These are phyloP conservation scores for Sciurus vulgaris DNA, from an alignment of 2,797 vertebrate species.

Conservation along the genomic window DNA sequence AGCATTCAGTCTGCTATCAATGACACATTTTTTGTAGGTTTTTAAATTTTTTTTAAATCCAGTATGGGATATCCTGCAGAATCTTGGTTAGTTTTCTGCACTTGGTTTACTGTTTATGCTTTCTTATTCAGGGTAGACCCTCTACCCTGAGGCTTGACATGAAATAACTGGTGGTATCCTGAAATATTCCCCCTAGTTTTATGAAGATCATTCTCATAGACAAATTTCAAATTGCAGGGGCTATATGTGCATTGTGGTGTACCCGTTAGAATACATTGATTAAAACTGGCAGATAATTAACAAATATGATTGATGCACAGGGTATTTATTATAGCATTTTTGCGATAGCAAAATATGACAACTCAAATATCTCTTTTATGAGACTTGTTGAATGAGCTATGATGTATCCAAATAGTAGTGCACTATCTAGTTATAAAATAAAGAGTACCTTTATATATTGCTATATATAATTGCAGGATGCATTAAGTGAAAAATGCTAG, in stretches of 20 bases:
- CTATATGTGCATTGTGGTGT: not conserved
- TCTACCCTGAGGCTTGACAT: not conserved
- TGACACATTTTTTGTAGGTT: not conserved
- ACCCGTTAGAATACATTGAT: not conserved
- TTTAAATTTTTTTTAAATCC: not conserved
- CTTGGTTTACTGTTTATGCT: not conserved
- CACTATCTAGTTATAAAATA: not conserved
- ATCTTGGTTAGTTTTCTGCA: slow-evolving; percentile 23
- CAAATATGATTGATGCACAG: not conserved
- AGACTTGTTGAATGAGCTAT: not conserved
- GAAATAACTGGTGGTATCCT: not conserved
- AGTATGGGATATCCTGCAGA: not conserved
- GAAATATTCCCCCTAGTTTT: not conserved
- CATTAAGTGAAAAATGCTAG: not conserved
- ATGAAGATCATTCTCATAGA: not conserved
- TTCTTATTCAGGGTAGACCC: not conserved
- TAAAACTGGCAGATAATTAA: slow-evolving; percentile 29
- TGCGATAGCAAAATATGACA: slow-evolving; percentile 17
- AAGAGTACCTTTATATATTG: not conserved
- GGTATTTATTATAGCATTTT: not conserved
- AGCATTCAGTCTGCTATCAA: not conserved
- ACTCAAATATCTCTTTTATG: not conserved
- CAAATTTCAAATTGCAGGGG: not conserved
- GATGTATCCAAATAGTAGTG: not conserved
- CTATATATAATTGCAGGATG: not conserved